Conservation (phyloP, 2,797 vertebrate species). For the Chaetophractus vellerosus region DNA sequence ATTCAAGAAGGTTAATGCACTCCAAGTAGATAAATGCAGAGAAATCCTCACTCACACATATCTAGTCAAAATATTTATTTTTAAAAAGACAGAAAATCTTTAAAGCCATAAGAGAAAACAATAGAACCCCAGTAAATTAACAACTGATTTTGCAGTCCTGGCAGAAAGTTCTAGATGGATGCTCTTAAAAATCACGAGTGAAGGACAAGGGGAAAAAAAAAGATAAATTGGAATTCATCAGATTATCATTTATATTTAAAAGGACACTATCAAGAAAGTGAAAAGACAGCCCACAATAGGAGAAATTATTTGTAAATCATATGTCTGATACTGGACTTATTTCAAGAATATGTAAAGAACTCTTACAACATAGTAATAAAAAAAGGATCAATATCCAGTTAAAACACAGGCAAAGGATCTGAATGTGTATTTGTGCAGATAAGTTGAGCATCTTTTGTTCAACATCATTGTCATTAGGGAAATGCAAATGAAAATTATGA, state of each 20-base stretch:
- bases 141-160: background rate
- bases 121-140: background rate
- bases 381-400: background rate
- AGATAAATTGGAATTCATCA: background rate
- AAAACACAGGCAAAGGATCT: background rate
- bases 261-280: background rate
- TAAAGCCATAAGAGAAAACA: background rate
- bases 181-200: background rate
- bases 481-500: background rate
- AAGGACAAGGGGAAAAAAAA: background rate
- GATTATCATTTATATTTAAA: background rate
- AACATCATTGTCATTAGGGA: background rate
- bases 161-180: background rate
- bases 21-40: background rate
- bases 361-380: background rate
- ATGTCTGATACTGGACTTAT: background rate
- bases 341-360: background rate
- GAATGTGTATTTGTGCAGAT: background rate
- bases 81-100: slow-evolving; percentile 19
- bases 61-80: background rate
- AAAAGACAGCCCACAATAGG: background rate
- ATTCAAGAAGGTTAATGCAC: background rate
- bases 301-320: background rate
- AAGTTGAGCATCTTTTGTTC: too few relatives aligned
- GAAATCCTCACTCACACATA: background rate